Evolutionary conservation across 2,113 vertebrate species (phyloP).

Genomic region (Alethe castanea): DNA sequence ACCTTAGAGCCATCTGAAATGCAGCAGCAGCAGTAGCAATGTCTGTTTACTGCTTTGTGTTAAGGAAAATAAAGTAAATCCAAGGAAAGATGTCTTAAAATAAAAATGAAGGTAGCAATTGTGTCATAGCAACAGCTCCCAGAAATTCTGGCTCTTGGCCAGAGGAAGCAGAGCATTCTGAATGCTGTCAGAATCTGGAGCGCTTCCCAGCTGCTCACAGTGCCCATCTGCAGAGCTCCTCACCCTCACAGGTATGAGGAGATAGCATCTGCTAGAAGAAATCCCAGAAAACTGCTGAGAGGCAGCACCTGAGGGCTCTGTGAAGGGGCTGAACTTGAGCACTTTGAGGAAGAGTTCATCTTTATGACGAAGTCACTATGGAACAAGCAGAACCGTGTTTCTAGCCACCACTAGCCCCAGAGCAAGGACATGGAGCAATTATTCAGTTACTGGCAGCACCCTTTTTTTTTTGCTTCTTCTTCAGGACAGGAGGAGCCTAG

Average conservation of each 20-base stretch:
- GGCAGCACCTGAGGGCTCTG: neutral
- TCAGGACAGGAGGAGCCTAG: neutral
- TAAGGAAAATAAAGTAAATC: conserved; percentile 14
- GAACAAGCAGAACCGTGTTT: neutral
- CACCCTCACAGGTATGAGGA: neutral
- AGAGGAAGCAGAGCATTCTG: neutral
- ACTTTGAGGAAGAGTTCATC: neutral
- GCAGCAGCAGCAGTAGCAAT: neutral
- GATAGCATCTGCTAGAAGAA: neutral
- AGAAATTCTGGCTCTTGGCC: conserved; percentile 22
- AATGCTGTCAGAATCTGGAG: conserved; percentile 19
- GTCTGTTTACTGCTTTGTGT: neutral
- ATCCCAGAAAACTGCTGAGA: neutral
- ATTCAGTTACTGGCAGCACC: neutral
- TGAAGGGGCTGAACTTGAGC: neutral
- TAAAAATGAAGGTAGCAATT: conserved; percentile 12
- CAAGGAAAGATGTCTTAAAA: neutral
- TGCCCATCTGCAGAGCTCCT: neutral
- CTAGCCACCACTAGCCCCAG: neutral
- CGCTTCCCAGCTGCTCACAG: neutral
- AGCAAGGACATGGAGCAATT: neutral
- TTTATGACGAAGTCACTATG: neutral
- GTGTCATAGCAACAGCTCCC: conserved; percentile 48
- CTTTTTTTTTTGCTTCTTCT: neutral
- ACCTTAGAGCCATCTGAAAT: neutral